These are phyloP conservation scores for Porites lobata DNA, from an alignment of 92 coral and sea anemone genomes.

Conservation along the genomic window DNA sequence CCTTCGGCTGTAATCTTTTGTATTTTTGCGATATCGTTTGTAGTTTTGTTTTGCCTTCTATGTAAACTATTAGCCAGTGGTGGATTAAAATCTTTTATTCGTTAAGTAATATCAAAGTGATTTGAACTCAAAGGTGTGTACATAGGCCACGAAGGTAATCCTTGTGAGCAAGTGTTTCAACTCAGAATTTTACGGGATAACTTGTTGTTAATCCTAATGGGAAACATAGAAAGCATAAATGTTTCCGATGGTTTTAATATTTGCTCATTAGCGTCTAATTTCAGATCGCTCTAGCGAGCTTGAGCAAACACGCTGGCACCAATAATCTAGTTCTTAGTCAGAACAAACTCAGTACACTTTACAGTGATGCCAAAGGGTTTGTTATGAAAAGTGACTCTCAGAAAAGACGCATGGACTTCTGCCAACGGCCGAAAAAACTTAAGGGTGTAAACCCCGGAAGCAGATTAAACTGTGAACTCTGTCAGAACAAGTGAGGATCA, in stretches of 20 bases:
- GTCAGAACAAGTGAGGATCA: background rate
- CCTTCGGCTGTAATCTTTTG: background rate
- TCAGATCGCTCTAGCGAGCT: background rate
- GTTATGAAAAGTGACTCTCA: background rate
- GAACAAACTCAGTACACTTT: background rate
- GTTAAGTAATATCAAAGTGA: background rate
- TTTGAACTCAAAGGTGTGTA: background rate
- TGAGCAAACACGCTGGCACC: no score
- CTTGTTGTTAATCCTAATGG: background rate
- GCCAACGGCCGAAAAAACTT: background rate
- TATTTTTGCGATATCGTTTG: background rate
- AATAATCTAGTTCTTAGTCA: background rate
- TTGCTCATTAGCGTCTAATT: conserved; percentile 1
- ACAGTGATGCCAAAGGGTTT: background rate
- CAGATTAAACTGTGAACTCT: background rate
- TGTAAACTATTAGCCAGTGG: background rate
- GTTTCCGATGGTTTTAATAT: conserved; percentile 3
- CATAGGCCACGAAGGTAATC: background rate
- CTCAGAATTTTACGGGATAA: background rate
- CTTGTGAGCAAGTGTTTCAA: background rate
- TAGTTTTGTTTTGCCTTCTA: background rate
- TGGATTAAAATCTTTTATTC: background rate
- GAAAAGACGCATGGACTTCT: background rate
- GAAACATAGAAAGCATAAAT: background rate
- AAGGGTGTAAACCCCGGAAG: conserved; percentile 7